Evolutionary conservation across 2,113 vertebrate genomes (phyloP), one percentile per base, ranked within the genome.

Genomic region (Cryptotis parvus): DNA sequence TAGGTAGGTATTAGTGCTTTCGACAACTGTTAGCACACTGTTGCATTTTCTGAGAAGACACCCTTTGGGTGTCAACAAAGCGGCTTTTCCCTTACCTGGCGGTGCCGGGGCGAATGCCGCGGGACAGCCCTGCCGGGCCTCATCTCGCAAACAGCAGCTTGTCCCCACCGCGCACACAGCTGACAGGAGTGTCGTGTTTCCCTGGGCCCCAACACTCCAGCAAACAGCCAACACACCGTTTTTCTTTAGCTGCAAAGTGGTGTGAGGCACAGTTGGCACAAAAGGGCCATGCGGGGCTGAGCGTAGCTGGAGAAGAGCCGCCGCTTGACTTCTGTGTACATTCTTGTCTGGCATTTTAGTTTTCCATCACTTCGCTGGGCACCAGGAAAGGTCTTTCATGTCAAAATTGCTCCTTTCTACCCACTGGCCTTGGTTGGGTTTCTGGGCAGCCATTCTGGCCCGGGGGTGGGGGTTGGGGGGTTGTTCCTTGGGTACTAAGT

Each of bases 321-420:
- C 20, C 27, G 45, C 81, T 92, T 68, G 76, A 41, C 73, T 49
- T 84, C 72, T 93, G 81, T 68, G 76, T 66, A 81, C 77, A 91
- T 43, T 80, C 73, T 95, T 35, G 91, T 78, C 84, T 87, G 29
- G 78, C 55, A 18, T 91, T 91, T 90, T 91, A 74, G 91, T 95
- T 96, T 92, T 93, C 94, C 87, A 91, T 92, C 93, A 29, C 90
- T 81, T 96, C 93, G 84, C 93, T 80, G 9, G 4, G 77, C 84
- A n/a, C 76, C 39, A 26, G 87, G 84, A 84, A 78, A 79, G 81
- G 86, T 68, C 90, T 89, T 93, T 94, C 84, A 81, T 95, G 79
- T 89, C 33, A 3, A 20, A 65, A 49, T 81, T 89, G 84, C 92
- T 89, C 55, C 49, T 87, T 65, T 87, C 89, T 91, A 92, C 73